A percentile compares a stretch with the other conserved stretches of the same genome.
These are phyloP conservation scores for Orbicella faveolata DNA, from an alignment of 64 coral and sea anemone species.

Conservation along the genomic window DNA sequence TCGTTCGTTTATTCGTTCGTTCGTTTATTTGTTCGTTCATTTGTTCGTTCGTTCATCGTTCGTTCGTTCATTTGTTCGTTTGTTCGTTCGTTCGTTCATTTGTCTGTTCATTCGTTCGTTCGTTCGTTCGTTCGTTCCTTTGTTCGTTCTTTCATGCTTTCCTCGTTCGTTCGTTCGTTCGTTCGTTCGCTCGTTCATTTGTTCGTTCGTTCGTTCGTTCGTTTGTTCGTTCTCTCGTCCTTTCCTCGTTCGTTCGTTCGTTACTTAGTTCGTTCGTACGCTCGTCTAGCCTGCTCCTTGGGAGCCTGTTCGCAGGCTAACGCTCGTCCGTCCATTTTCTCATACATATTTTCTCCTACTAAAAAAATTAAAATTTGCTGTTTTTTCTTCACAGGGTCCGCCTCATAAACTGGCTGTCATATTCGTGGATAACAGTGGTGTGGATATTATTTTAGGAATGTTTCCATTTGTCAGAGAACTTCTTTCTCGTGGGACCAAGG, in stretches of 20 bases:
- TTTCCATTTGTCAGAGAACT: slow-evolving; percentile 97
- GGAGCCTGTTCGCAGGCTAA: too few species aligned
- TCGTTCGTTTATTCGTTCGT: background rate
- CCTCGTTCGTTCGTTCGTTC: too few species aligned
- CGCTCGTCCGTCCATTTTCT: background rate
- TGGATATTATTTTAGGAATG: slow-evolving; percentile 93
- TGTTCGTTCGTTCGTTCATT: background rate
- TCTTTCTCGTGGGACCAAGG: slow-evolving; percentile 85
- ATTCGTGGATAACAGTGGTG: slow-evolving; percentile 98
- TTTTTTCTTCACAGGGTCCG: slow-evolving; percentile 42
- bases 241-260: too few species aligned
- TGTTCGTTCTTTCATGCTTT: background rate
- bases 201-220: too few species aligned
- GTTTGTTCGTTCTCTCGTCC: background rate
- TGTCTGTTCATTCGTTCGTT: too few species aligned
- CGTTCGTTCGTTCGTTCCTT: background rate
- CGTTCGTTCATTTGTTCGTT: background rate
- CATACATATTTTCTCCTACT: background rate
- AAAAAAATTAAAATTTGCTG: background rate
- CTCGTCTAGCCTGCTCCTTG: too few species aligned
- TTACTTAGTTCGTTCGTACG: background rate
- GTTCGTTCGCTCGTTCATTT: background rate
- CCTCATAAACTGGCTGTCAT: slow-evolving; percentile 80
- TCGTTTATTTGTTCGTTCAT: too few species aligned
- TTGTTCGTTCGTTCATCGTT: background rate